Evolutionary conservation across 2,797 vertebrate species (phyloP), one percentile per base, ranked within the genome.

Genomic region (Ibycter americanus): DNA sequence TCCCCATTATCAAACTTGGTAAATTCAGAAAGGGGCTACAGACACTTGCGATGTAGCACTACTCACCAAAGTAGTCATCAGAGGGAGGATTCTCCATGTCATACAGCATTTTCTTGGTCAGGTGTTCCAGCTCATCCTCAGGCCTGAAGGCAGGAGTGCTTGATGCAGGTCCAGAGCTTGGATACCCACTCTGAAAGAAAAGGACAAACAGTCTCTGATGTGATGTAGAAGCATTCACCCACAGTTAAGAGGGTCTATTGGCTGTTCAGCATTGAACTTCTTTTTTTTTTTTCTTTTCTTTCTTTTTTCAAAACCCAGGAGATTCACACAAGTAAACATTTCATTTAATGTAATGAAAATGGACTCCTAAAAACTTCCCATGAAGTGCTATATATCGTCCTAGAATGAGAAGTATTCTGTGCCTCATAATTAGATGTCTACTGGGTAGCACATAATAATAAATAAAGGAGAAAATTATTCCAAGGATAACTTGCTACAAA

Each of bases 51-150:
- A 70, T 1, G 13, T 11, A 12, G 46, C 51, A 93, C 98, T 55
- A 62, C 96, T 99, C 97, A 99, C 99, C 99, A 77, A 99, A 99
- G 96, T 99, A 99, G 12, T 99, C 99, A 94, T 99, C 99, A 6
- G 99, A 98, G 2, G 99, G 99, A 38, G 99, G 99, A 96, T 99
- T 98, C 97, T 99, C 99, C 99, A 99, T 99, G 97, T 99, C 99
- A 77, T 98, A 99, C 86, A 99, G 97, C 99, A 99, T 99, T 98
- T 99, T 99, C 98, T 99, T 99, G 96, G 99, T 99, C 92, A 99
- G 98, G 54, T 99, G 99, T 81, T 99, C 99, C 40, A 99, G 97
- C 93, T 99, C 99, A 67, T 99, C 99, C 89, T 99, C 99, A 31
- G 99, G 99, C 59, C 99, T 98, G 96, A 99, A 98, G 23, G 96